Evolutionary conservation across 2,113 vertebrate genomes (phyloP).

Genomic region (Chaetodon trifascialis): DNA sequence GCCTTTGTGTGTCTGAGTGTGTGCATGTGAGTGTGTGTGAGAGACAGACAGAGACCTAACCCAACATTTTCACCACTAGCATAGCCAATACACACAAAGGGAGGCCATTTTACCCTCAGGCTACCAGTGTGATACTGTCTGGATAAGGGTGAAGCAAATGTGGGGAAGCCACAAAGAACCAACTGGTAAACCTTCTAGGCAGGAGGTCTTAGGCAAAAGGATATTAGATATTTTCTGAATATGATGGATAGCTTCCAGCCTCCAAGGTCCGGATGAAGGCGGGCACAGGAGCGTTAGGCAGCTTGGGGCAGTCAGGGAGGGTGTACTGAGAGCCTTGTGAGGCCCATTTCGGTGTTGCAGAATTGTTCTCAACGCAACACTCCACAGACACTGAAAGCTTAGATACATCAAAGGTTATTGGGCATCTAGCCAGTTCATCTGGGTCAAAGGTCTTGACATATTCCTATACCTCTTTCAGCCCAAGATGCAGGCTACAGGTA

Average conservation of each 20-base stretch:
- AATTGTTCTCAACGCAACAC: background rate
- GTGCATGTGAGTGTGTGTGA: constrained; percentile 4
- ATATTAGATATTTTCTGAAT: constrained; percentile 23
- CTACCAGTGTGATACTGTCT: constrained; percentile 35
- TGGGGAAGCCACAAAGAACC: constrained; percentile 1
- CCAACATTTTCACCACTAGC: constrained; percentile 37
- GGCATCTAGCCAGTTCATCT: background rate
- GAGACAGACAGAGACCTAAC: constrained; percentile 44
- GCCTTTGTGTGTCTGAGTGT: constrained; percentile 66
- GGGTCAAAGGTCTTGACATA: background rate
- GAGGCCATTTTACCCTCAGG: constrained; percentile 52
- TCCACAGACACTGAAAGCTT: background rate
- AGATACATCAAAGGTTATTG: background rate
- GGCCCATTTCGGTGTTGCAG: background rate
- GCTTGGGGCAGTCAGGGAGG: background rate
- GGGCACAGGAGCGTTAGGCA: background rate
- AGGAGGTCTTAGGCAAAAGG: constrained; percentile 15
- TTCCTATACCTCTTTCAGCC: background rate
- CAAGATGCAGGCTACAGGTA: background rate
- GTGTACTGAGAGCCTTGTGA: background rate
- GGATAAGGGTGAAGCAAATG: constrained; percentile 42
- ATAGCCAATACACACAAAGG: constrained; percentile 52
- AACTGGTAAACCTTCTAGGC: constrained; percentile 1
- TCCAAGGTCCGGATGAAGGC: background rate
- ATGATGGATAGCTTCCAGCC: background rate